Evolutionary conservation across 2,888 invertebrate species (phyloP).

Genomic region (Lamellibrachia satsuma): DNA sequence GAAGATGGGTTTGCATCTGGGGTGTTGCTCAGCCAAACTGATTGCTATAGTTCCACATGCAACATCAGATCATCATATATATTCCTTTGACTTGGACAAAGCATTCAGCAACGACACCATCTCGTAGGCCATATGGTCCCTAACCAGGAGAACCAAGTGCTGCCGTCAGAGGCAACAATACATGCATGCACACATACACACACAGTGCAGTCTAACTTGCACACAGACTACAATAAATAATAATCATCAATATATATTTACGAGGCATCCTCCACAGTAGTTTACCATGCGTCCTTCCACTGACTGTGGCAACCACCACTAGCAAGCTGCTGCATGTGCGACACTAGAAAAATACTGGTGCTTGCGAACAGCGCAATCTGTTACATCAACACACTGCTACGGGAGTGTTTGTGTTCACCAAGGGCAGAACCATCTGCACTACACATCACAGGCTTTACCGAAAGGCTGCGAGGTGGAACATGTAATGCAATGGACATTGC

Average conservation of each 20-base stretch:
- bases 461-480: too few relatives aligned
- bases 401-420: not conserved
- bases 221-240: constrained; percentile 13
- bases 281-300: not conserved
- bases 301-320: not conserved
- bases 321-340: not conserved
- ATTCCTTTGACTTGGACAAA: not conserved
- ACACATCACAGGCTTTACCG: not conserved
- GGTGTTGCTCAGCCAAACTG: not conserved
- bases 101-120: not conserved
- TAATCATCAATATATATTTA: constrained; percentile 5
- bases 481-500: not conserved
- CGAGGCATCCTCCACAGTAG: not conserved
- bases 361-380: not conserved
- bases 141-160: not conserved
- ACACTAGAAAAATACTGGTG: constrained; percentile 13
- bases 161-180: not conserved
- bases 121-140: not conserved
- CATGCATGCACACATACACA: constrained; percentile 17
- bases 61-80: not conserved
- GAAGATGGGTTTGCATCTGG: not conserved
- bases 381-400: not conserved
- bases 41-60: not conserved
- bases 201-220: constrained; percentile 12
- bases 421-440: not conserved